Base-by-base conservation (phyloP, 2,888 invertebrate genomes). In the Papilio demoleus region DNA sequence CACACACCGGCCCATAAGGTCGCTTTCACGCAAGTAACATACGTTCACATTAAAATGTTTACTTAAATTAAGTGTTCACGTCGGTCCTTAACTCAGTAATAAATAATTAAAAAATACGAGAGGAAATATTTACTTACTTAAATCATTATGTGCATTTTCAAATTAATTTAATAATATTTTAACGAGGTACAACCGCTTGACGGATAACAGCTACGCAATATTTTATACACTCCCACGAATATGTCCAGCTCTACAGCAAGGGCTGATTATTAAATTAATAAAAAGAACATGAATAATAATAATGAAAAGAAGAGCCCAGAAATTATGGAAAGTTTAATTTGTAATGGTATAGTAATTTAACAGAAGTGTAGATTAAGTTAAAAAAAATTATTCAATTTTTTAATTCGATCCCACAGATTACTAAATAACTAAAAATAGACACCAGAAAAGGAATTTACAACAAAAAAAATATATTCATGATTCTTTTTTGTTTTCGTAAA, bases 1-100 rank as follows among this genome's bases (percentile, higher is more conserved):
- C 65, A 71, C 69, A 70, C 70, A 70, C 64, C 71, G 65, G 67
- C 68, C 65, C 42, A 65, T 72, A 68, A 67, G 60, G 60, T 69
- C 65, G 65, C 65, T 60, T 65, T 69, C 53, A 65, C 19, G n/a
- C 38, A 61, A 60, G 68, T 64, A 69, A 65, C 68, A 69, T 45
- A 65, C 59, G 58, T 69, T 34, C 65, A 69, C 3, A 58, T 64
- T 65, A 42, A 65, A 69, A 69, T 50, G 40, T 69, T 69, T 53
- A 69, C 40, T 69, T 65, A 50, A 65, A 60, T 65, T 65, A 69
- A 65, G 64, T 65, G 47, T 40, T 65, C 50, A 31, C 22, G 47
- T 40, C 31, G 58, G 47, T 24, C 6, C 53, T 53, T 56, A 62
- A 34, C 56, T 53, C 63, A 38, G 60, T 69, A 42, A 65, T 53